These are phyloP conservation scores for Augochlora pura DNA, from an alignment of 1,140 invertebrate species.

Conservation along the genomic window DNA sequence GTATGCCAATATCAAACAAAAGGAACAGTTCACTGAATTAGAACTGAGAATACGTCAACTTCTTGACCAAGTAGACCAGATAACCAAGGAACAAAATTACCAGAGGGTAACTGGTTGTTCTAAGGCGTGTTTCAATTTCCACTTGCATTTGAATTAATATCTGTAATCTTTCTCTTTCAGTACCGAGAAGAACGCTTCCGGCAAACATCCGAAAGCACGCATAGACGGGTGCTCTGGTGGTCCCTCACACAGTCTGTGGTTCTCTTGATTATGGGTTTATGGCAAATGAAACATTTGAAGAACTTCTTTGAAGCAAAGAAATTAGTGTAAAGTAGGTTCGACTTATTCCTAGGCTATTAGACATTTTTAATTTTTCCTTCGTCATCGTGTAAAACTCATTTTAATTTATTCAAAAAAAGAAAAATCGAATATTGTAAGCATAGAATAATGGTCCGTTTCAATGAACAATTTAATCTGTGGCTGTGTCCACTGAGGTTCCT, in stretches of 20 bases:
- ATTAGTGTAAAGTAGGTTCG: conserved; percentile 88
- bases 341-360: conserved; percentile 1
- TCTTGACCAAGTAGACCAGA: conserved; percentile 98
- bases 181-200: conserved; percentile 99
- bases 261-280: conserved; percentile 95
- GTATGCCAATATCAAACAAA: conserved; percentile 98
- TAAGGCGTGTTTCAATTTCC: neutral
- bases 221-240: conserved; percentile 98
- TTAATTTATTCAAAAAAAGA: neutral
- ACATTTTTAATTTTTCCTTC: neutral
- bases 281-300: conserved; percentile 99
- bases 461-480: neutral
- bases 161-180: conserved; percentile 81
- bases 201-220: conserved; percentile 98
- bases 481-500: neutral
- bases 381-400: neutral
- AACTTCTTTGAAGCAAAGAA: conserved; percentile 99
- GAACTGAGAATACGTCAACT: conserved; percentile 97
- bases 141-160: conserved; percentile 9
- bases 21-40: conserved; percentile 98
- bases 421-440: neutral
- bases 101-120: conserved; percentile 88
- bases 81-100: conserved; percentile 99
- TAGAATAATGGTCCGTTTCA: neutral
- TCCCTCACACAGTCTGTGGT: conserved; percentile 95